Evolutionary conservation across 2,888 invertebrate species (phyloP).

Genomic region (Scaptomyza caliginosa): DNA sequence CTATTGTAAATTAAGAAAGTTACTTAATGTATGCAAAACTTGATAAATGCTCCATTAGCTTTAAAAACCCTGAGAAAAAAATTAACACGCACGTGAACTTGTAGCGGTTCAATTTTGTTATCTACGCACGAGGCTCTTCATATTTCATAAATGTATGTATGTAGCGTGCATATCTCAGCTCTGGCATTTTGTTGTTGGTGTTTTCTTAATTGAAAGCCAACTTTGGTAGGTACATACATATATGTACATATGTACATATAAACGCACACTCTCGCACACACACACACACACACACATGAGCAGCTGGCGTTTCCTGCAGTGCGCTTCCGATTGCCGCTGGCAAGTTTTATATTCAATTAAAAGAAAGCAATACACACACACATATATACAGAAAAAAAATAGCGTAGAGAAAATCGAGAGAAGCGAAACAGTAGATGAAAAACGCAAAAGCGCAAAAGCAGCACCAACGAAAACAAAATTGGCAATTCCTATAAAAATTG

Average conservation of each 20-base stretch:
- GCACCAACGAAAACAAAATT: slow-evolving; percentile 51
- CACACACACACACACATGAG: slow-evolving; percentile 43
- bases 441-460: slow-evolving; percentile 32
- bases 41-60: slow-evolving; percentile 4
- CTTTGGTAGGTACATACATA: slow-evolving; percentile 44
- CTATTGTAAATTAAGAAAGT: neutral
- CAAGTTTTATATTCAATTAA: slow-evolving; percentile 78
- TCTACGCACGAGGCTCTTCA: slow-evolving; percentile 31
- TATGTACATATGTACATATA: slow-evolving; percentile 17
- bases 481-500: slow-evolving; percentile 73
- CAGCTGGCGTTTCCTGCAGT: slow-evolving; percentile 74
- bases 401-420: slow-evolving; percentile 22
- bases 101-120: slow-evolving; percentile 31
- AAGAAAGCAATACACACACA: slow-evolving; percentile 38
- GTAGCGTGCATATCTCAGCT: slow-evolving; percentile 26
- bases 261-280: slow-evolving; percentile 19
- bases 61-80: slow-evolving; percentile 10
- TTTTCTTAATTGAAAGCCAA: slow-evolving; percentile 76
- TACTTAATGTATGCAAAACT: neutral
- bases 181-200: slow-evolving; percentile 46
- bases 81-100: slow-evolving; percentile 3
- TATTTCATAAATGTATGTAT: slow-evolving; percentile 50
- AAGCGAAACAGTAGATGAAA: slow-evolving; percentile 29
- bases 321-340: slow-evolving; percentile 74
- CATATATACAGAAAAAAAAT: slow-evolving; percentile 11